Evolutionary conservation across 1,140 invertebrate species (phyloP).

Genomic region (Calephelis nemesis): DNA sequence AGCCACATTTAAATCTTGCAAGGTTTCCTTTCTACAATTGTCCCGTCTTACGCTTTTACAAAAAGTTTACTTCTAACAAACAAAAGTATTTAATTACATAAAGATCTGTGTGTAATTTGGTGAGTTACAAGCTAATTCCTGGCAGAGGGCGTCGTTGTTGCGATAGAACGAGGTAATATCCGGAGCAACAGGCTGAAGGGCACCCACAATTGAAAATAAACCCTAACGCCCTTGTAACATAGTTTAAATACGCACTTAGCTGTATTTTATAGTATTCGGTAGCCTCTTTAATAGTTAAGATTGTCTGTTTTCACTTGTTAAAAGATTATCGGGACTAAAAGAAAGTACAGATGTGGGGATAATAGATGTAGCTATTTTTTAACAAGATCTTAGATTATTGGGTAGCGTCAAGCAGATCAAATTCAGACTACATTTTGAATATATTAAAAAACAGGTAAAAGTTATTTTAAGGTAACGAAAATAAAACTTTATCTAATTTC

Average conservation of each 20-base stretch:
- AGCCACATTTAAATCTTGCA: no score
- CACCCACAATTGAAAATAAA: slow-evolving; percentile 23
- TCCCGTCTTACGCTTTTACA: no score
- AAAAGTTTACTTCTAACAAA: slow-evolving; percentile 4
- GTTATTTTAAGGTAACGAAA: no score
- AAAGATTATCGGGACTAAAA: slow-evolving; percentile 6
- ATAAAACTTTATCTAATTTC: no score
- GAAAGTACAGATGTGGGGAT: neutral
- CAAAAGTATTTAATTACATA: slow-evolving; percentile 65
- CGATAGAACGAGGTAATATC: slow-evolving; percentile 56
- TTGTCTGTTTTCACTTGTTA: slow-evolving; percentile 5
- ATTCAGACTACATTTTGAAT: no score
- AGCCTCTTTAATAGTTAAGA: slow-evolving; percentile 11
- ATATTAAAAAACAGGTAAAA: no score
- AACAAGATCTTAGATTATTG: neutral
- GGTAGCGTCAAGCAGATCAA: no score
- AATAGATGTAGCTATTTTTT: neutral
- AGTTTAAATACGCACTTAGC: slow-evolving; percentile 10
- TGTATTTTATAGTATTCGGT: slow-evolving; percentile 13
- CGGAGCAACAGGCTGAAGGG: slow-evolving; percentile 59
- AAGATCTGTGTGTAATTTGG: slow-evolving; percentile 62
- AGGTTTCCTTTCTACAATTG: no score
- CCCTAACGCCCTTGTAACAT: slow-evolving; percentile 20
- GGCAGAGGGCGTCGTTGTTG: slow-evolving; percentile 44
- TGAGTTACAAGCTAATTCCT: slow-evolving; percentile 66